Evolutionary conservation across 2,888 invertebrate genomes (phyloP), one percentile per base, ranked within the genome.

Genomic region (Chrysina gloriosa): DNA sequence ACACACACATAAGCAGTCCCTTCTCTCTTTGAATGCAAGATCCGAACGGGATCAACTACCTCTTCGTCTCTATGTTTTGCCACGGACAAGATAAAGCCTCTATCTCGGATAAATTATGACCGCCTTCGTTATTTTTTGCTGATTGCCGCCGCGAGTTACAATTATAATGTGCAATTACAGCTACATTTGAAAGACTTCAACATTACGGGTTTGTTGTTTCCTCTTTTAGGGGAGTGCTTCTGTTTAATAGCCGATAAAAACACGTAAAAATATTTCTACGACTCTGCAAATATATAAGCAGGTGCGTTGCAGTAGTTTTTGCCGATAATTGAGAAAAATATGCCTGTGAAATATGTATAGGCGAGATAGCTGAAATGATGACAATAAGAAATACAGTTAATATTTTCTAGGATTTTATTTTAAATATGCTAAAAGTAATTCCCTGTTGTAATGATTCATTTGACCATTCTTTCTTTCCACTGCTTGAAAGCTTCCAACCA

Each of bases 51-150:
- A 61, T 61, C 58, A 42, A 61, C 58, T 27, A 61, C 58, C 58
- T 61, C 16, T 31, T 52, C 58, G 9, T 39, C 29, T 61, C 42
- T 61, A 42, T 61, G 21, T 61, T 61, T 27, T 61, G 16, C 58
- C 39, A 21, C 14, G 39, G 14, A 39, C 23, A 29, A 61, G 66
- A 58, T 47, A 56, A 56, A 64, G 36, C 36, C 21, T 65, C 45
- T 39, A 58, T 45, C 54, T 52, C 16, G 34, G 31, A 66, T 58
- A 47, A 58, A 66, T 66, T 66, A 66, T 9, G 58, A 31, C 56
- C 56, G 31, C 56, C 45, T 34, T 48, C 58, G 58, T 58, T 66
- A 66, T 66, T 66, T 66, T 56, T 66, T 58, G 45, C 58, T 25
- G 47, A 66, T 66, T 34, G 66, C 11, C 47, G 56, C 66, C 65